These are phyloP conservation scores for Listrodromus nycthemerus DNA, from an alignment of 2,888 invertebrate genomes.

Conservation along the genomic window DNA sequence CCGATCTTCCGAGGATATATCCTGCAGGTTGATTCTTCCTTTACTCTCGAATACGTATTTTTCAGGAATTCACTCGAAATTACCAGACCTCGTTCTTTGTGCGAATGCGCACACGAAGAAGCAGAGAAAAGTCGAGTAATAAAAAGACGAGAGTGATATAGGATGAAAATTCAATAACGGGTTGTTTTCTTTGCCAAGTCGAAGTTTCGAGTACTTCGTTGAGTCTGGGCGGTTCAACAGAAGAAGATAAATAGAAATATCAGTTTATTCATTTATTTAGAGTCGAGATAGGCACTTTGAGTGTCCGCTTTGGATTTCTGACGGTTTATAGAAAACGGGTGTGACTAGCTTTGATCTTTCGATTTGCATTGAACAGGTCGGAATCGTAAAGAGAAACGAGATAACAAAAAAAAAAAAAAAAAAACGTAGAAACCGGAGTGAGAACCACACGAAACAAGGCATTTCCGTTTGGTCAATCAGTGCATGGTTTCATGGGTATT, in stretches of 20 bases:
- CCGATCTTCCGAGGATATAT: conserved; percentile 15
- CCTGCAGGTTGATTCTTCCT: conserved; percentile 4
- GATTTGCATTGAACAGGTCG: conserved; percentile 34
- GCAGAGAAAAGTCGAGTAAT: not conserved
- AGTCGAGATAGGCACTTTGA: not conserved
- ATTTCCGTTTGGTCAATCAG: conserved; percentile 82
- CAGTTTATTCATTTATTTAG: not conserved
- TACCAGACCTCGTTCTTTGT: not conserved
- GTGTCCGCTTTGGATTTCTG: too few species aligned
- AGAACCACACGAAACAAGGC: conserved; percentile 68
- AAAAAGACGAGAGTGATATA: not conserved
- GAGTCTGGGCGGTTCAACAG: not conserved
- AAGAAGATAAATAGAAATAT: too few species aligned
- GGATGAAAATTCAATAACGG: not conserved
- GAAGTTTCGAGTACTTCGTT: not conserved
- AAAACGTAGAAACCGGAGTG: conserved; percentile 3
- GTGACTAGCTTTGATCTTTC: conserved; percentile 66
- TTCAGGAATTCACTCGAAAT: conserved; percentile 2
- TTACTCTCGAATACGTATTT: conserved; percentile 21
- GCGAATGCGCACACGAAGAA: not conserved
- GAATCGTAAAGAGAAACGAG: not conserved
- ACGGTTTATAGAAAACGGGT: not conserved
- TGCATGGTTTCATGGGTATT: not conserved
- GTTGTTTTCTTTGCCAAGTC: not conserved
- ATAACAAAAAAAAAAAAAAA: conserved; percentile 48